Evolutionary conservation across 1,140 invertebrate genomes (phyloP).

Genomic region (Trichonephila inaurata): DNA sequence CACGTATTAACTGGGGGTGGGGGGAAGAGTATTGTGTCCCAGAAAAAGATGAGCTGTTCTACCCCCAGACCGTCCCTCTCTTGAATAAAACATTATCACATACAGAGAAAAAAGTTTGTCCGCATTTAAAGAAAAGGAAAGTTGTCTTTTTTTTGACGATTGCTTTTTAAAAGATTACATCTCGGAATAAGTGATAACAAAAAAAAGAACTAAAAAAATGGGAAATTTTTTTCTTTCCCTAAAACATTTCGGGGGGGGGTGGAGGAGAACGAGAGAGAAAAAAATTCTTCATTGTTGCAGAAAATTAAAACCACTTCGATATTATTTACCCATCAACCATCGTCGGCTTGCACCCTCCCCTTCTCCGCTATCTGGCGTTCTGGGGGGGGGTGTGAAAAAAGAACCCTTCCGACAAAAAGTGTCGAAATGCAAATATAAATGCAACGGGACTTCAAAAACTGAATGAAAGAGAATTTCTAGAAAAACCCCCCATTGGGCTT

Average conservation of each 20-base stretch:
- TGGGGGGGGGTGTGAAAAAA: background rate
- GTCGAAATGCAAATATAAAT: slow-evolving; percentile 52
- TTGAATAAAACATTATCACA: slow-evolving; percentile 38
- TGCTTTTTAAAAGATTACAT: slow-evolving; percentile 41
- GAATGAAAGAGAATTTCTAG: slow-evolving; percentile 20
- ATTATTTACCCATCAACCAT: slow-evolving; percentile 50
- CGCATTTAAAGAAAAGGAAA: slow-evolving; percentile 27
- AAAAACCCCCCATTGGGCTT: slow-evolving; percentile 4
- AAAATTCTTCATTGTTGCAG: slow-evolving; percentile 19
- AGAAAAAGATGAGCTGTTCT: background rate
- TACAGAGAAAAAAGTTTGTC: background rate
- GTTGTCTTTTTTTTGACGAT: background rate
- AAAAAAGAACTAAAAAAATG: background rate
- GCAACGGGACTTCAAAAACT: slow-evolving; percentile 34
- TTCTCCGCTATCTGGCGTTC: background rate
- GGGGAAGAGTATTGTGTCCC: background rate
- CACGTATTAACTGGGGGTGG: background rate
- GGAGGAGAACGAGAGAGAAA: background rate
- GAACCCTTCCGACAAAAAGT: slow-evolving; percentile 23
- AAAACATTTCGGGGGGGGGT: background rate
- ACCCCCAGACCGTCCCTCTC: background rate
- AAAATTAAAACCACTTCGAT: slow-evolving; percentile 50
- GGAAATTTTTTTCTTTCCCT: background rate
- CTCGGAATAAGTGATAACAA: background rate
- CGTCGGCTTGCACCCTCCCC: background rate